Evolutionary conservation across 1,140 invertebrate species (phyloP).

Genomic region (Drosophila micromelanica): DNA sequence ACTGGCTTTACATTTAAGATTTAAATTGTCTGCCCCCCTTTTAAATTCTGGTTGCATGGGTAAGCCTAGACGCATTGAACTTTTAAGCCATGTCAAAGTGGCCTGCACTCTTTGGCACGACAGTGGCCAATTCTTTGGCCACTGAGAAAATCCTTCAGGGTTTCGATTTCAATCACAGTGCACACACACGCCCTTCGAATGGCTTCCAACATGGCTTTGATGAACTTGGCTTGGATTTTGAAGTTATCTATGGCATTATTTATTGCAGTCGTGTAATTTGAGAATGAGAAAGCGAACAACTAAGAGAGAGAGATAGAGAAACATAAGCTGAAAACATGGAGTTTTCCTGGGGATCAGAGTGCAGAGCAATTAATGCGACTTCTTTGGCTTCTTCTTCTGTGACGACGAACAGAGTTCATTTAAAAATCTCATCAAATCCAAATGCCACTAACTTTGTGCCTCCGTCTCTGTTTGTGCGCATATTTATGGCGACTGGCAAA

Average conservation of each 20-base stretch:
- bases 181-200: conserved; percentile 34
- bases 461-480: conserved; percentile 33
- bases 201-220: conserved; percentile 69
- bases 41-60: not conserved
- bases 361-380: conserved; percentile 63
- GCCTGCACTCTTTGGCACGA: conserved; percentile 30
- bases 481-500: conserved; percentile 75
- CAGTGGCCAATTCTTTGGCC: conserved; percentile 21
- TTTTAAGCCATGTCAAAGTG: conserved; percentile 68
- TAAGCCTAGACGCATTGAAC: conserved; percentile 72
- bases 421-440: conserved; percentile 70
- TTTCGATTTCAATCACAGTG: conserved; percentile 77
- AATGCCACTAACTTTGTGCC: conserved; percentile 38
- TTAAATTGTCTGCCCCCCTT: too few species aligned
- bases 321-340: not conserved
- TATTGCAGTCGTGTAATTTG: conserved; percentile 31
- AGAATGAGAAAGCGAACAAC: conserved; percentile 21
- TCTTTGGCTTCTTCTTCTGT: conserved; percentile 46
- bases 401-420: conserved; percentile 49
- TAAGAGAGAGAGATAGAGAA: conserved; percentile 7
- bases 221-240: conserved; percentile 54
- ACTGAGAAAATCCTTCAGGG: conserved; percentile 44
- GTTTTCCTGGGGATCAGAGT: not conserved
- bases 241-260: conserved; percentile 33
- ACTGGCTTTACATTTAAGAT: too few species aligned